Percentiles rank a stretch among this genome's conserved stretches.
These are phyloP conservation scores for Tachycineta bicolor DNA, from an alignment of 2,113 vertebrate species.

Conservation along the genomic window DNA sequence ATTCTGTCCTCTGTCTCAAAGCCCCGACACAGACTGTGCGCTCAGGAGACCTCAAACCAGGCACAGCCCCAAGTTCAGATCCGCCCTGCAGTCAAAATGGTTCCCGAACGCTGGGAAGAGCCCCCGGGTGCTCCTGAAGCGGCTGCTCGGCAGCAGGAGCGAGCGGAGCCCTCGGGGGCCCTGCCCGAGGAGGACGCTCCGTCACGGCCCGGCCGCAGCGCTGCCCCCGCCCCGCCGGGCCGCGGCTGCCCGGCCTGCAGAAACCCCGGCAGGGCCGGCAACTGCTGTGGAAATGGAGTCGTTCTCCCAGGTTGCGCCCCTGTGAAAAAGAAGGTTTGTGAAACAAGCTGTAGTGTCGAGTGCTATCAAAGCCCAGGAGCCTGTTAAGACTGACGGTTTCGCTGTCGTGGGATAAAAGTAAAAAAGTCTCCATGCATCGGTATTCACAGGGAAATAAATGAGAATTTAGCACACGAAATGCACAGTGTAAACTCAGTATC, in stretches of 20 bases:
- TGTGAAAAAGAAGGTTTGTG: neutral
- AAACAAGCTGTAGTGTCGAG: accelerated
- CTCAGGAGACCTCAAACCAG: neutral
- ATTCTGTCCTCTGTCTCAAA: neutral
- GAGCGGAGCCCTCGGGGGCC: accelerated
- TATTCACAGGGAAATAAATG: neutral
- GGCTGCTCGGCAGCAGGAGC: neutral
- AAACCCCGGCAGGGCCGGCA: accelerated
- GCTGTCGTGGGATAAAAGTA: neutral
- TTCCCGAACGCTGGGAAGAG: accelerated
- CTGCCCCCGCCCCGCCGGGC: too few relatives aligned
- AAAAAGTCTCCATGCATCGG: neutral
- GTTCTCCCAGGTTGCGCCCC: neutral
- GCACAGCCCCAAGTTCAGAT: neutral
- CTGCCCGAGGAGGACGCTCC: neutral
- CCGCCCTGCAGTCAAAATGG: neutral
- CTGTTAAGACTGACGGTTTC: neutral
- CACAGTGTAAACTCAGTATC: neutral
- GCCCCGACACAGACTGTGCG: neutral
- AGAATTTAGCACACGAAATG: neutral
- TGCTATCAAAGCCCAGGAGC: neutral
- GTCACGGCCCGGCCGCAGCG: neutral
- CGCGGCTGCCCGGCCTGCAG: accelerated
- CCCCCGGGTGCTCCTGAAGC: neutral
- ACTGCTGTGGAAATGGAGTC: accelerated